Conservation (phyloP, 2,888 invertebrate genomes). For the Plagodis dolabraria region DNA sequence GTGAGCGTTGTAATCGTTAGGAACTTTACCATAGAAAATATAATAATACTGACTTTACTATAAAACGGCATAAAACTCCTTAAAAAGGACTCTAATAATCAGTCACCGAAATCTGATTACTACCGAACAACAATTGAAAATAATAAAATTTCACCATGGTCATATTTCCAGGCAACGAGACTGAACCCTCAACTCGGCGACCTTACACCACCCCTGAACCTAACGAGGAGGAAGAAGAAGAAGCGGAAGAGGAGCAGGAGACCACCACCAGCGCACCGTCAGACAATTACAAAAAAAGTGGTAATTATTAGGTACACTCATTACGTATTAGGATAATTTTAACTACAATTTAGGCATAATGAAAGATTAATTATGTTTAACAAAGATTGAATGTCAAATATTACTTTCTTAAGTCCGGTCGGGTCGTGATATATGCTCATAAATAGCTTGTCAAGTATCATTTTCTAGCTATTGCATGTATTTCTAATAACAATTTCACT, state of each 20-base stretch:
- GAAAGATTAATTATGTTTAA: neutral
- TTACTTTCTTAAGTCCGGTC: no score
- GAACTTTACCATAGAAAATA: no score
- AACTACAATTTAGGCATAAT: constrained; percentile 6
- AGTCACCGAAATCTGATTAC: neutral
- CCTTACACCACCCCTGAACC: constrained; percentile 69
- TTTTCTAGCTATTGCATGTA: no score
- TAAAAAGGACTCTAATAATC: no score
- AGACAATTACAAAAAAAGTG: constrained; percentile 81
- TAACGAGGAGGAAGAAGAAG: constrained; percentile 63
- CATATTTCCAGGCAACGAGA: constrained; percentile 67
- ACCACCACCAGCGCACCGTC: constrained; percentile 53
- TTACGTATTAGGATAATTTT: constrained; percentile 60
- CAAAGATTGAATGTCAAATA: no score
- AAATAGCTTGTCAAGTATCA: no score
- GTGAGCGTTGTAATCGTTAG: no score
- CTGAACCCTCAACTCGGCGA: constrained; percentile 59
- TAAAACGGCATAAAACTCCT: no score
- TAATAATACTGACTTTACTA: no score
- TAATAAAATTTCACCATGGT: neutral
- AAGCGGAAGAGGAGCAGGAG: constrained; percentile 61
- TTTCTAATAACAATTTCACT: no score
- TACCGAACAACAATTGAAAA: neutral
- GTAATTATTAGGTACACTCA: constrained; percentile 83
- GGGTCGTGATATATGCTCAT: no score